Evolutionary conservation across 2,113 vertebrate species (phyloP), one percentile per base, ranked within the genome.

Genomic region (Coptodon rendalli): DNA sequence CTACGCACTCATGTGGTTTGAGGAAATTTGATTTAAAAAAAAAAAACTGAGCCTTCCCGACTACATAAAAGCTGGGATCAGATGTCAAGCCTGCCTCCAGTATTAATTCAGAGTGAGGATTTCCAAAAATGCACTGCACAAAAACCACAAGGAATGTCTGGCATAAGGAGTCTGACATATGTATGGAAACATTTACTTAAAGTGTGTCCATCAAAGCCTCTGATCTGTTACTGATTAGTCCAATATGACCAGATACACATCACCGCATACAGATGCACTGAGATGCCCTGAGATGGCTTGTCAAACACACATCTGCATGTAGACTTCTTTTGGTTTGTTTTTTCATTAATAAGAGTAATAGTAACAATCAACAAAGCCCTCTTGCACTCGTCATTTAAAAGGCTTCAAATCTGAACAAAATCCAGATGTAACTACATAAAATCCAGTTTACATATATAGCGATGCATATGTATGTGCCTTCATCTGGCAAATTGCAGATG

Each of bases 111-210:
- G 89, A 89, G 68, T 9, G 56, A 95, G 91, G 91, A 95, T 94
- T 95, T 93, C 91, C 91, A 94, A 96, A 94, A 95, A 94, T 93
- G 91, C 89, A 89, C 79, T 89, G 89, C 50, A 29, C 80, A 83
- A 83, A 92, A 94, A 92, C 95, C 94, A 90, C 93, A 93, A 90
- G 87, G 88, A 94, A 89, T 91, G 88, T 81, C 84, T 88, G 80
- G 82, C 83, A 84, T 80, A 83, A 61, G 83, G 81, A 92, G 83
- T 83, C 52, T 87, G 91, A 94, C 87, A 89, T 90, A 92, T 93
- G 91, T 85, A 94, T 96, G 93, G 94, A 96, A 96, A 95, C 93
- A 93, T 96, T 95, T 93, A 95, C 93, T 95, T 94, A 94, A 90
- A 94, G 86, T 81, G 71, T 94, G 93, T 94, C 93, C 84, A 88